Percentiles rank a stretch among this genome's conserved stretches.
These are phyloP conservation scores for Galago senegalensis DNA, from an alignment of 2,797 vertebrate species.

Conservation along the genomic window DNA sequence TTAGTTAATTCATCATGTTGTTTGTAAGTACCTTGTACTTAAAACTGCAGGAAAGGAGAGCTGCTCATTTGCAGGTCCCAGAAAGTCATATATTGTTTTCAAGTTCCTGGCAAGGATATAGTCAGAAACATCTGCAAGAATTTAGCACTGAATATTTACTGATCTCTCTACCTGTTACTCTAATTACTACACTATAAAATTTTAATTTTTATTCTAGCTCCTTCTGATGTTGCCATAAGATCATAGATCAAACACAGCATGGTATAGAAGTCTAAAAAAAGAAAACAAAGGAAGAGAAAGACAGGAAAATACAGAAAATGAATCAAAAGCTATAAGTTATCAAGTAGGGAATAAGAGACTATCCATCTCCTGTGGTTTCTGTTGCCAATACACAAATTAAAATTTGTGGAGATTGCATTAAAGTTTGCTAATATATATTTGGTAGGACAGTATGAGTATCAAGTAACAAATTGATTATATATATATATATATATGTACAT, in stretches of 20 bases:
- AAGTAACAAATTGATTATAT: neutral
- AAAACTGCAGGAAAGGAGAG: slow-evolving; percentile 37
- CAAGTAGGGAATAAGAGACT: neutral
- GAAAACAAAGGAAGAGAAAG: slow-evolving; percentile 55
- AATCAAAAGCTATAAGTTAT: neutral
- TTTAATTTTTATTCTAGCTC: slow-evolving; percentile 74
- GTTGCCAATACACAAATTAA: neutral
- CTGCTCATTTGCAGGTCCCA: slow-evolving; percentile 58
- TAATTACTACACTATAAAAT: slow-evolving; percentile 81
- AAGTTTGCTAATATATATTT: neutral
- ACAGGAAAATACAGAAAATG: slow-evolving; percentile 57
- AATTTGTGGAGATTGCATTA: neutral
- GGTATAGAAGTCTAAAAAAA: slow-evolving; percentile 25
- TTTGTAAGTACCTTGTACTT: slow-evolving; percentile 52
- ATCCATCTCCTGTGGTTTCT: neutral
- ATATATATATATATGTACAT: too few species aligned
- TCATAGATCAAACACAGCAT: slow-evolving; percentile 57
- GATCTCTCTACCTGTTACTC: slow-evolving; percentile 79
- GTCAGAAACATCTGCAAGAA: slow-evolving; percentile 82
- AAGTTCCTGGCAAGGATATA: slow-evolving; percentile 75
- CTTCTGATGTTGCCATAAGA: slow-evolving; percentile 64
- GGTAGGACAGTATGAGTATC: neutral
- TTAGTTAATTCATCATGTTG: slow-evolving; percentile 51
- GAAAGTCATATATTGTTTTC: slow-evolving; percentile 58
- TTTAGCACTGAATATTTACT: slow-evolving; percentile 74